Percentiles rank a stretch among this genome's conserved stretches.
Evolutionary conservation across 2,888 invertebrate species (phyloP).

Genomic region (Lacanobia oleracea): DNA sequence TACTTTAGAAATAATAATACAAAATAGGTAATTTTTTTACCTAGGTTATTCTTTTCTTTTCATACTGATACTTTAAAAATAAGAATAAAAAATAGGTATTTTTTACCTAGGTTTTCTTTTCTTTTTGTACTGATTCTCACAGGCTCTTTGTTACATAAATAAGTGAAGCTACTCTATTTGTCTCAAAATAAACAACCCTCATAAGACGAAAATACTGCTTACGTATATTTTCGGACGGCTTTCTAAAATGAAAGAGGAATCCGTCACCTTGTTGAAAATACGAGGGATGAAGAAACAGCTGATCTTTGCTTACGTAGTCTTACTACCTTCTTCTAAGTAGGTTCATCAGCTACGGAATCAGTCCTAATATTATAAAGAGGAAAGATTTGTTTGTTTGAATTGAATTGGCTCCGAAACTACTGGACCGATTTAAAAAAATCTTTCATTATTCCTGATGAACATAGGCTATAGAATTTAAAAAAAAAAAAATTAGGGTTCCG

Average conservation of each 20-base stretch:
- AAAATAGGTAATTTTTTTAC: neutral
- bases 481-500: too few relatives aligned
- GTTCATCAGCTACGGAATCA: neutral
- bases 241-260: slow-evolving; percentile 10
- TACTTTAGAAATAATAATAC: neutral
- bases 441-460: too few relatives aligned
- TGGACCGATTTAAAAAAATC: too few relatives aligned
- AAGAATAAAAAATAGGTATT: neutral
- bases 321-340: neutral
- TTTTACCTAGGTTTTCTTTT: neutral
- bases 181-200: neutral
- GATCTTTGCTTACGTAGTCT: neutral
- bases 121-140: slow-evolving; percentile 1
- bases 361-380: too few relatives aligned
- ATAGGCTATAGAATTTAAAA: too few relatives aligned
- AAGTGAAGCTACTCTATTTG: neutral
- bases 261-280: neutral
- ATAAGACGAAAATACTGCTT: neutral
- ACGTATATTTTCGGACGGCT: neutral
- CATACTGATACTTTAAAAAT: slow-evolving; percentile 7
- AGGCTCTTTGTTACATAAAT: slow-evolving; percentile 11
- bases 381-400: too few relatives aligned
- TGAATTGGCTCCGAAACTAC: too few relatives aligned
- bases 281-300: neutral
- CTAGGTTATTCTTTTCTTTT: neutral